Percentiles rank a stretch among this genome's conserved stretches.
phyloP scores from a whole-genome alignment of 2,888 invertebrate genomes.

The Coenonympha arcania region DNA sequence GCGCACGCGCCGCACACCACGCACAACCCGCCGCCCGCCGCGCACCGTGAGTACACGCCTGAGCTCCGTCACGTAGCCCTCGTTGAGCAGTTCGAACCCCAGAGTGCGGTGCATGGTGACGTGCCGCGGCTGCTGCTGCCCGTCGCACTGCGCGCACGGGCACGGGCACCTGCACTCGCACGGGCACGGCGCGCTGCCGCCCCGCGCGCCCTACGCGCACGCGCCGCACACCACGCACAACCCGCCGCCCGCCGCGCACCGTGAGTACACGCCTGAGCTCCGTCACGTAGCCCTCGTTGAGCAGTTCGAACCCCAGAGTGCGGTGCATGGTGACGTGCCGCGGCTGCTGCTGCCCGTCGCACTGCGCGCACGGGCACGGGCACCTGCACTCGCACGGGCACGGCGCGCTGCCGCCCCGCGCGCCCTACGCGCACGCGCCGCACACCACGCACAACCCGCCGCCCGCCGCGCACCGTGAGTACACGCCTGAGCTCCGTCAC shows the following conservation, averaged over 20 bases:
- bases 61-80: too few species aligned
- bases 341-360: constrained; percentile 49
- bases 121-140: too few species aligned
- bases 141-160: too few species aligned
- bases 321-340: constrained; percentile 49
- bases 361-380: constrained; percentile 28
- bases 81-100: too few species aligned
- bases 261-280: constrained; percentile 35
- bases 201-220: constrained; percentile 31
- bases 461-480: constrained; percentile 48
- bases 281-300: too few species aligned
- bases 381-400: constrained; percentile 29
- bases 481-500: too few species aligned
- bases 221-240: constrained; percentile 21
- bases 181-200: too few species aligned
- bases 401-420: constrained; percentile 33
- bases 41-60: too few species aligned
- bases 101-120: too few species aligned
- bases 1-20: too few species aligned
- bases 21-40: too few species aligned
- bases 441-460: constrained; percentile 25
- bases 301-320: constrained; percentile 38
- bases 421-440: constrained; percentile 29
- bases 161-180: too few species aligned
- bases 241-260: constrained; percentile 42